phyloP scores from a whole-genome alignment of 35 echinoderm and acorn worm genomes.

The Acanthaster planci region DNA sequence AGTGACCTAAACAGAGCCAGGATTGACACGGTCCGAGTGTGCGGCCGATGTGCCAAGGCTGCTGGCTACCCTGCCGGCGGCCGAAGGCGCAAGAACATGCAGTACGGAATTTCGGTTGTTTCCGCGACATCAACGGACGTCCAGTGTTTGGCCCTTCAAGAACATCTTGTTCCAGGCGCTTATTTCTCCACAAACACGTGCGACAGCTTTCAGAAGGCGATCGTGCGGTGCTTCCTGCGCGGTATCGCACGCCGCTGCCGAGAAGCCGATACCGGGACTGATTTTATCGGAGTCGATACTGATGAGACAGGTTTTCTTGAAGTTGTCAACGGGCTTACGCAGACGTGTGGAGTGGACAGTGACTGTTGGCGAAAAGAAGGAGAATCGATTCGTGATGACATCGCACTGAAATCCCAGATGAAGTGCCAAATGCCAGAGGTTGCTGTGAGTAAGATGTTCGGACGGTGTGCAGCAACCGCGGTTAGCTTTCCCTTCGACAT shows the following conservation, averaged over 20 bases:
- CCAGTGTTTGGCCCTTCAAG: not conserved
- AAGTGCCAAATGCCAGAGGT: not conserved
- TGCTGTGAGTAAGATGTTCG: not conserved
- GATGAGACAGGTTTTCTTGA: not conserved
- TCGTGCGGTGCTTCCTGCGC: not conserved
- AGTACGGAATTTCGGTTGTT: not conserved
- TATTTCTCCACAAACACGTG: not conserved
- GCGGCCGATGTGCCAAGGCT: not conserved
- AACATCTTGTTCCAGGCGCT: slow-evolving; percentile 3
- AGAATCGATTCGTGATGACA: not conserved
- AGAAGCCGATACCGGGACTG: not conserved
- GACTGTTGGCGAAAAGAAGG: not conserved
- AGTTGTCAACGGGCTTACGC: not conserved
- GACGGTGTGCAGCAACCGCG: not conserved
- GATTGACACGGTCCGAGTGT: not conserved
- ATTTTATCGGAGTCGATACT: not conserved
- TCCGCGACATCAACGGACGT: not conserved
- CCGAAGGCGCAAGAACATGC: not conserved
- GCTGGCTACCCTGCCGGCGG: not conserved
- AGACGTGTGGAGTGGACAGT: not conserved
- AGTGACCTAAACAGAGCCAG: not conserved
- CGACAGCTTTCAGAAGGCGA: slow-evolving; percentile 2
- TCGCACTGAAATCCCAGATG: not conserved
- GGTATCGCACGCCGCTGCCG: not conserved
- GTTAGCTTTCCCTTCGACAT: not conserved